Conservation (phyloP, 2,797 vertebrate genomes). For the Enteromius anoplus region DNA sequence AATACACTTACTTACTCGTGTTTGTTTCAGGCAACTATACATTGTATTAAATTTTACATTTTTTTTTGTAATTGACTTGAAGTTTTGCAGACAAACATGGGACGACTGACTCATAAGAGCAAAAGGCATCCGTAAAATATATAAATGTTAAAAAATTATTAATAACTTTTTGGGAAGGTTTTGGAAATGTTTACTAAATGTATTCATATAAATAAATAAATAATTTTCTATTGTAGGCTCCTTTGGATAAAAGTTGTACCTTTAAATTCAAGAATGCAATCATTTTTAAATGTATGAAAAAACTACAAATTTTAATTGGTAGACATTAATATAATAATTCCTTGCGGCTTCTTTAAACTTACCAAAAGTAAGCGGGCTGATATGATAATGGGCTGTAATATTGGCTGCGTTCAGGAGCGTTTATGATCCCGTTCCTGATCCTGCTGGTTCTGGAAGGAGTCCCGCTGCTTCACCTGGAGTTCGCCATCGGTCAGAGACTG, state of each 20-base stretch:
- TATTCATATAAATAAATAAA: background rate
- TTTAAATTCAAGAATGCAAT: no score
- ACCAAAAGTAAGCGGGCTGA: background rate
- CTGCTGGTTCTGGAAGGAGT: slow-evolving; percentile 92
- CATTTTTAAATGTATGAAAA: background rate
- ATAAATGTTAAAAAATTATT: no score
- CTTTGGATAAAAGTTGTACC: no score
- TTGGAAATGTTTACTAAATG: background rate
- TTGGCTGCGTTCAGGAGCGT: slow-evolving; percentile 82
- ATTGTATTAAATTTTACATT: no score
- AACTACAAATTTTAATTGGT: background rate
- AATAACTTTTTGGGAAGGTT: no score
- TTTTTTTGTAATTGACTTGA: background rate
- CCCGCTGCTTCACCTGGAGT: slow-evolving; percentile 90
- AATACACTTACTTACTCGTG: no score
- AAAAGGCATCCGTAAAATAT: no score
- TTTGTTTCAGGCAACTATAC: no score
- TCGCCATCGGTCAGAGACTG: slow-evolving; percentile 93
- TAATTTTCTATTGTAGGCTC: background rate
- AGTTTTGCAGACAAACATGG: no score
- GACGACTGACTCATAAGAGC: no score
- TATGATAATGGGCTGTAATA: background rate
- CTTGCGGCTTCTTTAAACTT: background rate
- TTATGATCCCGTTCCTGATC: slow-evolving; percentile 97
- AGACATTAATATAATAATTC: background rate